phyloP scores from a whole-genome alignment of 2,888 invertebrate genomes.

The Choristoneura rosaceana region DNA sequence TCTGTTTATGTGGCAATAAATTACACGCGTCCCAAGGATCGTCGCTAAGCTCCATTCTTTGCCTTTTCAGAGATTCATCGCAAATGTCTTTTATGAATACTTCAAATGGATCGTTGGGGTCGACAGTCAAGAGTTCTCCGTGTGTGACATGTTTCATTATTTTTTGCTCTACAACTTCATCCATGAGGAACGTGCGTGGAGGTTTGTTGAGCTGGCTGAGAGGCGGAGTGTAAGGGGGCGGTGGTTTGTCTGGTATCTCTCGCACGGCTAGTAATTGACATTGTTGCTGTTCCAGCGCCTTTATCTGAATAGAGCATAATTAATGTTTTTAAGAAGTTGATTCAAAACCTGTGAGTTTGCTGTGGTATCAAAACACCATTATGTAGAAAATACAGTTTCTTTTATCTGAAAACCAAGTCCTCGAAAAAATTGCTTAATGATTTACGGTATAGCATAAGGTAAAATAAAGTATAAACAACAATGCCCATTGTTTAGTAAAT shows the following conservation, averaged over 20 bases:
- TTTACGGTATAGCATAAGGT: too few relatives aligned
- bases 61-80: constrained; percentile 60
- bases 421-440: too few relatives aligned
- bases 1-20: constrained; percentile 64
- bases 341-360: too few relatives aligned
- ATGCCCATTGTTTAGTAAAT: too few relatives aligned
- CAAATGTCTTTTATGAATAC: constrained; percentile 71
- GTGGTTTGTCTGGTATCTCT: constrained; percentile 81
- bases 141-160: constrained; percentile 54
- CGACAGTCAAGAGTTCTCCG: constrained; percentile 41
- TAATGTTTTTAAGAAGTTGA: background rate
- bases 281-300: constrained; percentile 78
- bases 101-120: constrained; percentile 62
- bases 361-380: too few relatives aligned
- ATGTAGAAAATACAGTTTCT: too few relatives aligned
- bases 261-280: constrained; percentile 72
- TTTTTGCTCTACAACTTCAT: constrained; percentile 56
- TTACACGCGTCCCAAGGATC: constrained; percentile 76
- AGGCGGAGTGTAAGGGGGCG: constrained; percentile 79
- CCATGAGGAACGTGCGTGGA: constrained; percentile 59
- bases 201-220: constrained; percentile 56
- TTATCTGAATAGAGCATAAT: constrained; percentile 63
- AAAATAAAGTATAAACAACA: too few relatives aligned
- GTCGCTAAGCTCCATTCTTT: constrained; percentile 59
- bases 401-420: too few relatives aligned